Evolutionary conservation across 2,797 vertebrate species (phyloP).

Genomic region (Myripristis murdjan): DNA sequence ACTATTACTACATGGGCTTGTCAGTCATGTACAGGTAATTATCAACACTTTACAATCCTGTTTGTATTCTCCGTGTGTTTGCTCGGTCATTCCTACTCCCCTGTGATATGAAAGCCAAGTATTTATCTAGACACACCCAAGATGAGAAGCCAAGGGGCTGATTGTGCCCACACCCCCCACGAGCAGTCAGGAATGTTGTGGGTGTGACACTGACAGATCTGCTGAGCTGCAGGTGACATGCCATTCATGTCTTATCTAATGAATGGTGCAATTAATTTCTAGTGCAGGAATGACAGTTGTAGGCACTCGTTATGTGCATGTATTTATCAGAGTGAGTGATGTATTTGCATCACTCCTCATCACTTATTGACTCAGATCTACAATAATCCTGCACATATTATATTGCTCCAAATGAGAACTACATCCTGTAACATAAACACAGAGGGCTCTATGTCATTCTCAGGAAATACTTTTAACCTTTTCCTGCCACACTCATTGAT

Average conservation of each 20-base stretch:
- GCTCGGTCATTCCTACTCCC: constrained; percentile 35
- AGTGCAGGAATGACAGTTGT: background rate
- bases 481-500: background rate
- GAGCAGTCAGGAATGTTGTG: constrained; percentile 55
- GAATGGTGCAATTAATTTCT: background rate
- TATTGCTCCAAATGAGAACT: background rate
- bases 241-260: constrained; percentile 17
- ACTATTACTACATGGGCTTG: constrained; percentile 1
- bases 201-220: constrained; percentile 14
- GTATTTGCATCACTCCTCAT: too few relatives aligned
- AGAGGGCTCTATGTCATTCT: too few relatives aligned
- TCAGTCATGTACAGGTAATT: background rate
- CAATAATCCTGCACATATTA: too few relatives aligned
- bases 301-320: constrained; percentile 26
- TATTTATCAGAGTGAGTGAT: too few relatives aligned
- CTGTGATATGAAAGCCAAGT: constrained; percentile 50
- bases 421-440: background rate
- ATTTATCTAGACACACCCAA: constrained; percentile 66
- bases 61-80: constrained; percentile 55
- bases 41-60: constrained; percentile 22
- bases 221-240: background rate
- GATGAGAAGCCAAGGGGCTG: constrained; percentile 13
- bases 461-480: background rate
- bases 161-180: background rate
- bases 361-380: constrained; percentile 1